A percentile compares a stretch with the other conserved stretches of the same genome.
These are phyloP conservation scores for Hartigia nigra DNA, from an alignment of 2,888 invertebrate genomes.

Conservation along the genomic window DNA sequence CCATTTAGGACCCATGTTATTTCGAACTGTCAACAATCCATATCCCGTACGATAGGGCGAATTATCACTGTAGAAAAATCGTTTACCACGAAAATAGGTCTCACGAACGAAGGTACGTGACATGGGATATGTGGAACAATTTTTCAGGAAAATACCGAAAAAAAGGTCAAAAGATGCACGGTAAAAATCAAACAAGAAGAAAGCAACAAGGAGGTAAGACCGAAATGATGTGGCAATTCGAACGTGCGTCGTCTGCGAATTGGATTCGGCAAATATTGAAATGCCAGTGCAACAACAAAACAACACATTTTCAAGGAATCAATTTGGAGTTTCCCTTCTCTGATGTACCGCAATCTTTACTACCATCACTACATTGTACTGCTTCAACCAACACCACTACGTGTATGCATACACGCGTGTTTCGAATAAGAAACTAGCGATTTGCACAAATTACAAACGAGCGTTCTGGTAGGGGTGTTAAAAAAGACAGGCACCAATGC, in stretches of 20 bases:
- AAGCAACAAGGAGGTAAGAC: background rate
- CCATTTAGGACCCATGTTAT: background rate
- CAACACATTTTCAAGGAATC: background rate
- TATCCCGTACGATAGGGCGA: background rate
- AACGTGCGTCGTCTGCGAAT: conserved; percentile 39
- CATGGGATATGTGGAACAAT: background rate
- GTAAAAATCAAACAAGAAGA: conserved; percentile 7
- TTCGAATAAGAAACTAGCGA: conserved; percentile 51
- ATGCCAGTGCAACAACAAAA: conserved; percentile 42
- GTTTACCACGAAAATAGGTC: background rate
- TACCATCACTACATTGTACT: background rate
- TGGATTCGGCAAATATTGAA: conserved; percentile 52
- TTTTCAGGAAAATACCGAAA: conserved; percentile 4
- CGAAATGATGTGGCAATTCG: conserved; percentile 35
- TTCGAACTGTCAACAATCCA: background rate
- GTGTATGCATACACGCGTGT: conserved; percentile 41
- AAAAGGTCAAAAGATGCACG: conserved; percentile 7
- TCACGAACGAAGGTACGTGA: background rate
- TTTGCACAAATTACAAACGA: conserved; percentile 46
- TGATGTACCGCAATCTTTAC: conserved; percentile 29
- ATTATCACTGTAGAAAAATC: background rate
- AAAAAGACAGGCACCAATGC: background rate
- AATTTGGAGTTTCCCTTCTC: conserved; percentile 1
- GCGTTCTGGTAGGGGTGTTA: background rate
- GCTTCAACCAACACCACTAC: background rate